Conservation (phyloP, 37 sponge, comb jelly and placozoan species). For the Halisarca cf. caerulea region DNA sequence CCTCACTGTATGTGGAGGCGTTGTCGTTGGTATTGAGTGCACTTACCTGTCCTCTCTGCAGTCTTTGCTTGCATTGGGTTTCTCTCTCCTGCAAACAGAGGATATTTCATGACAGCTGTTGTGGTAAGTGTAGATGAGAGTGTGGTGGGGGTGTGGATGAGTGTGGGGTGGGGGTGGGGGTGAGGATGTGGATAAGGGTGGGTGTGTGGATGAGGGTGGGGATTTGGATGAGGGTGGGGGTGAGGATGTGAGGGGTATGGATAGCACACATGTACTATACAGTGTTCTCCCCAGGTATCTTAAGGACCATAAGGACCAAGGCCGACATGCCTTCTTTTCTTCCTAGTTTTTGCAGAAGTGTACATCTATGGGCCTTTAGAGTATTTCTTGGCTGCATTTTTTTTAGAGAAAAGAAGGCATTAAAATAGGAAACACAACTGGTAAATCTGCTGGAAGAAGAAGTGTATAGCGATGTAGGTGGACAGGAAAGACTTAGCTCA, state of each 20-base stretch:
- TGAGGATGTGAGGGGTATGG: not conserved
- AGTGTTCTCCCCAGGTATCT: too few relatives aligned
- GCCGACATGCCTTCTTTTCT: too few relatives aligned
- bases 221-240: not conserved
- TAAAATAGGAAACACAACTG: too few relatives aligned
- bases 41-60: not conserved
- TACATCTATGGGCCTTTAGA: too few relatives aligned
- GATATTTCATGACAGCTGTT: conserved; percentile 89
- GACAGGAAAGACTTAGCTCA: too few relatives aligned
- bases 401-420: too few relatives aligned
- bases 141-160: not conserved
- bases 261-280: not conserved
- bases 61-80: conserved; percentile 95
- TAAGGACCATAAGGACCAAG: too few relatives aligned
- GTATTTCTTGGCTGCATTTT: too few relatives aligned
- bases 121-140: conserved; percentile 86
- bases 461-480: too few relatives aligned
- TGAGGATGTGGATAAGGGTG: not conserved
- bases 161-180: not conserved
- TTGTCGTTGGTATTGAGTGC: not conserved
- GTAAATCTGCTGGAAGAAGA: too few relatives aligned
- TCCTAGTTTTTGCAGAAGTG: too few relatives aligned
- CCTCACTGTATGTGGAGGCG: too few relatives aligned
- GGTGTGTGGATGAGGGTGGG: not conserved
- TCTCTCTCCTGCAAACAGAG: conserved; percentile 98